These are phyloP conservation scores for Glyphotaelius pellucidus DNA, from an alignment of 2,888 invertebrate genomes.

Conservation along the genomic window DNA sequence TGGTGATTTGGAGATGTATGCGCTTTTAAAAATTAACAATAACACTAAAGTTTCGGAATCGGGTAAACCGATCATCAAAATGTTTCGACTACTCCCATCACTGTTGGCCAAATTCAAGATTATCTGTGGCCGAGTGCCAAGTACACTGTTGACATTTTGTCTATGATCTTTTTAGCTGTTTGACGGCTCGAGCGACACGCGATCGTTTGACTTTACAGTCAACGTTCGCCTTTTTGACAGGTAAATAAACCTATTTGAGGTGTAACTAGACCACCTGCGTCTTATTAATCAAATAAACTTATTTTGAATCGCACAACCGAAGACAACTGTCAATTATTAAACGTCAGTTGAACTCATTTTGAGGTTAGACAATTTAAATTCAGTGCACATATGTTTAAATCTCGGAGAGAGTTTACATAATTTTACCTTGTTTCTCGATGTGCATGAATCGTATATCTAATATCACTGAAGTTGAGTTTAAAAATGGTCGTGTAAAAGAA, in stretches of 20 bases:
- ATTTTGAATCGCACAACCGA: neutral
- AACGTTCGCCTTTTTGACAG: conserved; percentile 60
- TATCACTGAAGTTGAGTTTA: neutral
- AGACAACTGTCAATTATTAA: conserved; percentile 38
- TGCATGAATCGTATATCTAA: neutral
- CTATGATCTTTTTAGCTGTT: conserved; percentile 41
- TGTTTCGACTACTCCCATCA: too few relatives aligned
- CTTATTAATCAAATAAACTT: conserved; percentile 7
- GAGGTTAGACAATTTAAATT: conserved; percentile 45
- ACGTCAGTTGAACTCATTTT: conserved; percentile 9
- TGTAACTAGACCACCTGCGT: neutral
- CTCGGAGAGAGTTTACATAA: neutral
- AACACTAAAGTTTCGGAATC: too few relatives aligned
- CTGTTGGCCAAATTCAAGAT: neutral
- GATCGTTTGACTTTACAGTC: conserved; percentile 60
- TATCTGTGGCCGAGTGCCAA: neutral
- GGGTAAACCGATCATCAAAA: too few relatives aligned
- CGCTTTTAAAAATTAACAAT: too few relatives aligned
- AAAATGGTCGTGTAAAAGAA: neutral
- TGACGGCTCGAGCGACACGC: conserved; percentile 59
- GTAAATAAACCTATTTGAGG: conserved; percentile 49
- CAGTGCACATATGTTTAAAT: conserved; percentile 38
- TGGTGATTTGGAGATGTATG: too few relatives aligned
- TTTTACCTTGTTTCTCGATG: neutral
- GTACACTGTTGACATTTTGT: neutral